phyloP scores from a whole-genome alignment of 1,140 invertebrate species.

The Plutomurus gul region DNA sequence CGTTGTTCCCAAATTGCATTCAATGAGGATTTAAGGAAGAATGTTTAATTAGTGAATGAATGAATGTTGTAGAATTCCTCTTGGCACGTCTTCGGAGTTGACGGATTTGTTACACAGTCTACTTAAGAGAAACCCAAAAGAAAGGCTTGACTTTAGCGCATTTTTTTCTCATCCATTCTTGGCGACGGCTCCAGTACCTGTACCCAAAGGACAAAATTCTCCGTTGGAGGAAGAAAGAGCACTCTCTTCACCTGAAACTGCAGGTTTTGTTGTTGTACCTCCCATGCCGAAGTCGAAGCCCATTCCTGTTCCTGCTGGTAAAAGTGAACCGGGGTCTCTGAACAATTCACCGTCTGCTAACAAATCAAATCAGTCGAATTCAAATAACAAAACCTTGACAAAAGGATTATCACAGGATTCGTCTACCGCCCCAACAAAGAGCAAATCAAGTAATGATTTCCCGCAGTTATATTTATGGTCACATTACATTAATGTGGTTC shows the following conservation, averaged over 20 bases:
- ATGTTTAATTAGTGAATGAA: slow-evolving; percentile 45
- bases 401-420: slow-evolving; percentile 14
- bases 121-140: slow-evolving; percentile 87
- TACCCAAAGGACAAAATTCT: slow-evolving; percentile 42
- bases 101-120: slow-evolving; percentile 82
- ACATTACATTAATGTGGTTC: neutral
- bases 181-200: slow-evolving; percentile 57
- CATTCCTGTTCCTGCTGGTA: slow-evolving; percentile 52
- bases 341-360: slow-evolving; percentile 46
- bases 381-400: slow-evolving; percentile 6
- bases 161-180: slow-evolving; percentile 94
- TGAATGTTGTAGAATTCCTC: slow-evolving; percentile 78
- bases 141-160: slow-evolving; percentile 92
- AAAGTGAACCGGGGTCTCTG: slow-evolving; percentile 48
- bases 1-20: slow-evolving; percentile 55
- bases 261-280: slow-evolving; percentile 79
- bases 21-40: neutral
- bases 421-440: slow-evolving; percentile 25
- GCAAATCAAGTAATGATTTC: slow-evolving; percentile 43
- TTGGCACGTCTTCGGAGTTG: slow-evolving; percentile 86
- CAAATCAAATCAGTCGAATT: slow-evolving; percentile 18
- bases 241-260: slow-evolving; percentile 49
- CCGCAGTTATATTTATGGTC: neutral
- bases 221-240: slow-evolving; percentile 46
- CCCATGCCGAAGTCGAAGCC: slow-evolving; percentile 57